Conservation (phyloP, 2,113 vertebrate genomes). For the Zosterops pallidus region DNA sequence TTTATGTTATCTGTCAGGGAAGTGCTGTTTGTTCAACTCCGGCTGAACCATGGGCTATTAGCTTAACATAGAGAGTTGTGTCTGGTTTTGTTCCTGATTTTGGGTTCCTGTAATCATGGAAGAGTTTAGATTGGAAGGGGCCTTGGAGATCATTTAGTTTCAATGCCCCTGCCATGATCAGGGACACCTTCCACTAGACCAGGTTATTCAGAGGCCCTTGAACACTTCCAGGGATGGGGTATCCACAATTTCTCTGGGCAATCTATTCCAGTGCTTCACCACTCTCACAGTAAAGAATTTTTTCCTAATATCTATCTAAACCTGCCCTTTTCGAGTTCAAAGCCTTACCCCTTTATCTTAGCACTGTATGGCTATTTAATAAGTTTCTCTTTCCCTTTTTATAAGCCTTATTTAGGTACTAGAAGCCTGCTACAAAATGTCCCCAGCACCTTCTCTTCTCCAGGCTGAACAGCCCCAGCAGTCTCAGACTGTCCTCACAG, state of each 20-base stretch:
- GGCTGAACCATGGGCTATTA: not conserved
- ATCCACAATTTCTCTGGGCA: not conserved
- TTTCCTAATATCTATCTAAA: not conserved
- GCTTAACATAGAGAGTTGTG: not conserved
- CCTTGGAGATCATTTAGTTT: not conserved
- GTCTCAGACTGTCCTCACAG: not conserved
- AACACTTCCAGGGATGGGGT: not conserved
- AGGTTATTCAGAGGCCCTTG: not conserved
- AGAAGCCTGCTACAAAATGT: not conserved
- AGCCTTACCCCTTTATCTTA: not conserved
- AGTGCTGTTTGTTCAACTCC: accelerated
- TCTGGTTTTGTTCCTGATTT: not conserved
- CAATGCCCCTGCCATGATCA: accelerated
- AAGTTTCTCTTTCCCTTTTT: not conserved
- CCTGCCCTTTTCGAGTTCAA: not conserved
- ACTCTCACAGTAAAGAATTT: not conserved
- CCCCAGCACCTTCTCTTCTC: not conserved
- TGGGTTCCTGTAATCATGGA: not conserved
- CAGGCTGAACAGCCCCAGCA: not conserved
- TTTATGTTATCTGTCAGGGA: not conserved
- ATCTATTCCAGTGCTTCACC: not conserved
- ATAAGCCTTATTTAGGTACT: not conserved
- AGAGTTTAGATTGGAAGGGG: not conserved
- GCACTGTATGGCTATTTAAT: not conserved
- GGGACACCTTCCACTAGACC: not conserved